These are phyloP conservation scores for Melanotaenia pygmaea DNA, from an alignment of 2,797 vertebrate species.

Conservation along the genomic window DNA sequence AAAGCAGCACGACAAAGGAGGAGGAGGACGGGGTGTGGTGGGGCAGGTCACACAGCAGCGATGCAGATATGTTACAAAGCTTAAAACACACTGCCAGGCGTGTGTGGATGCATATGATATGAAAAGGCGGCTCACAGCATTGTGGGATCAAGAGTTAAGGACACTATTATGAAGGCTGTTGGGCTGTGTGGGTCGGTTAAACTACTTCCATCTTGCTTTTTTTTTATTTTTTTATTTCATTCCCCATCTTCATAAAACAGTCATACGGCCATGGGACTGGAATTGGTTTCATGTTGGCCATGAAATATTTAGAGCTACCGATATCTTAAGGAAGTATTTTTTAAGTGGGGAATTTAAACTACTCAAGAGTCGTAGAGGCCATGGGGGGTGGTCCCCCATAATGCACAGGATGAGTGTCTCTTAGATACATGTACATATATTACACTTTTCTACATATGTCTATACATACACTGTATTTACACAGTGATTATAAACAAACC, in stretches of 20 bases:
- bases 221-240: constrained; percentile 11
- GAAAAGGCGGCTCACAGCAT: constrained; percentile 71
- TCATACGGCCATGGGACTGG: constrained; percentile 60
- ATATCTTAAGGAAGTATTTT: constrained; percentile 40
- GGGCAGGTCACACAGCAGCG: constrained; percentile 68
- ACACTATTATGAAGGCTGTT: constrained; percentile 57
- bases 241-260: constrained; percentile 65
- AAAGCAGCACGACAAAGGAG: constrained; percentile 69
- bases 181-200: constrained; percentile 4
- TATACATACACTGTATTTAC: constrained; percentile 82
- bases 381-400: constrained; percentile 53
- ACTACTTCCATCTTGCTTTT: constrained; percentile 21
- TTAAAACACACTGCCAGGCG: constrained; percentile 65
- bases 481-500: constrained; percentile 79
- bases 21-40: no score
- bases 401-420: constrained; percentile 80
- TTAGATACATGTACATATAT: constrained; percentile 83
- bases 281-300: constrained; percentile 25
- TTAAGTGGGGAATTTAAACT: constrained; percentile 25
- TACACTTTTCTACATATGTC: constrained; percentile 81
- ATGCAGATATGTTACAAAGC: constrained; percentile 79
- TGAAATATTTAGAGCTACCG: constrained; percentile 32
- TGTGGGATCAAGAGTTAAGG: constrained; percentile 63
- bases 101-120: constrained; percentile 67
- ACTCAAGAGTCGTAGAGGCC: constrained; percentile 50